Evolutionary conservation across 2,797 vertebrate genomes (phyloP), one percentile per base, ranked within the genome.

Genomic region (Hemibagrus guttatus): DNA sequence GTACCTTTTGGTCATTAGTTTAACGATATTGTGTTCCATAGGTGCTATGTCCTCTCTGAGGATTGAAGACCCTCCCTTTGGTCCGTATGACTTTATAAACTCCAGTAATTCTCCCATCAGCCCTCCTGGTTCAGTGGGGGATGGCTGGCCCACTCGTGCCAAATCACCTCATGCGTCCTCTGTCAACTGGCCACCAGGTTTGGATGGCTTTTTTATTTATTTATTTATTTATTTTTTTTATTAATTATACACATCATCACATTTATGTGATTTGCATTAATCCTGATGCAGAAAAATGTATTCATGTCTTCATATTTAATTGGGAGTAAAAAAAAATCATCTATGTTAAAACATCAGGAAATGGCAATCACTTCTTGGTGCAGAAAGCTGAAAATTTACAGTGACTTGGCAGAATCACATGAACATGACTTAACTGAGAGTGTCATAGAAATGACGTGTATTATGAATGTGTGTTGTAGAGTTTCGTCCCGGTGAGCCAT

Each of bases 21-120:
- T 19, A 49, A n/a, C 17, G n/a, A 13, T 82, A 13, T 66, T 79
- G 58, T 78, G 8, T 59, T 17, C 26, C 85, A 39, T 87, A 99
- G 98, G 98, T 99, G 97, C 98, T 97, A 98, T 99, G 96, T 97
- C 97, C 94, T 98, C 98, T 94, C 96, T 99, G 94, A 96, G 98
- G 97, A 96, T 99, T 95, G 98, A 99, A 94, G 98, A 99, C 90
- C 96, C 97, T 90, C 96, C 97, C 16, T 99, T 98, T 94, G 95
- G 95, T 93, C 95, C 96, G 23, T 99, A 97, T 58, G 97, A 99
- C 94, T 98, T 98, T 92, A 94, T 99, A 95, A 95, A 94, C 95
- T 96, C 97, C 94, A 97, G 97, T 96, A 96, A 96, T 85, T 97
- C 98, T 64, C 97, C 98, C 93, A 96, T 98, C 96, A 99, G 97